Base-by-base conservation (phyloP, 2,888 invertebrate species). In the Leptopilina syphax region DNA sequence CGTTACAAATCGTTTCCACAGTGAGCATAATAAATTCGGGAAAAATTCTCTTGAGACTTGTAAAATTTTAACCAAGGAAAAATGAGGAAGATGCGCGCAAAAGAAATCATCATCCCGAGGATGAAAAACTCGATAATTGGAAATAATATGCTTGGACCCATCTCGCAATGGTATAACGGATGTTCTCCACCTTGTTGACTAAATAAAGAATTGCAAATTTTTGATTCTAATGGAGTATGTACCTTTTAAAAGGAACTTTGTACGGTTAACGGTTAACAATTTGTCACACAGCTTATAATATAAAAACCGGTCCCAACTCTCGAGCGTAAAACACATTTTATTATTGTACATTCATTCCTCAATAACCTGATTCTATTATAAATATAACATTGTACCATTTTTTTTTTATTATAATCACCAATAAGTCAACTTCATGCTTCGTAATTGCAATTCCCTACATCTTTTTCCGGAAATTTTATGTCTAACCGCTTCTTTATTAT, bases 191-290 rank as follows among this genome's bases (percentile, higher is more conserved):
- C 88, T 90, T 90, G 90, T 91, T 91, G 89, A 87, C 88, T 88
- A 91, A 91, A 91, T 91, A 90, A 90, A 90, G 88, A 88, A 88
- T 89, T 86, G 87, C 85, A 85, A 87, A 88, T 87, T 86, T 85
- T 83, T 66, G 79, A 66, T 63, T 50, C 60, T 78, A 47, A 80
- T 79, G 80, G 81, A 50, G 77, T 34, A 2, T 63, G 34, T 70
- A 77, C 66, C 50, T 50, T 50, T 78, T 63, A 81, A 79, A 8
- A 0, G 66, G 77, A 73, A 79, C 10, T 79, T 83, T 80, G 79
- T 80, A 67, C 34, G 66, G 70, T 76, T 80, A 81, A 83, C 83
- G 82, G 80, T 80, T 81, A 78, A 65, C 73, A 76, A 82, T 83
- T 81, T 81, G 73, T 73, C 57, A 73, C 73, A 73, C 34, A 18